Percentiles rank a stretch among this genome's conserved stretches.
Evolutionary conservation across 1,140 invertebrate species (phyloP).

Genomic region (Archegozetes longisetosus): DNA sequence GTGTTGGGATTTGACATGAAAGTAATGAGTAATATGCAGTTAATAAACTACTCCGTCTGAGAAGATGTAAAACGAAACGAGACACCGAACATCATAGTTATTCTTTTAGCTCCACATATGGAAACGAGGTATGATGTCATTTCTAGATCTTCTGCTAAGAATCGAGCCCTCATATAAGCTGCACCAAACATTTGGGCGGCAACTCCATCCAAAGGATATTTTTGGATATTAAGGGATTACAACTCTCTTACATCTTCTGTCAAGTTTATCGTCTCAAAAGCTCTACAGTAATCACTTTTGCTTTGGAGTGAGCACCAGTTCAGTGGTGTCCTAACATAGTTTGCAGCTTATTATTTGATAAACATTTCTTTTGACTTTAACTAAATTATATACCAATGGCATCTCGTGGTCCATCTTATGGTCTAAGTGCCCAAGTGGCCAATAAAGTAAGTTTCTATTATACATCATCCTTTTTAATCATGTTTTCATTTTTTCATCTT

Average conservation of each 20-base stretch:
- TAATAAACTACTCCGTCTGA: too few relatives aligned
- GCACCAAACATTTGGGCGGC: not conserved
- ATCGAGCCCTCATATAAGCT: not conserved
- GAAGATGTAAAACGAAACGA: too few relatives aligned
- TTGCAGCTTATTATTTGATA: too few relatives aligned
- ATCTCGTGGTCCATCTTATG: conserved; percentile 24
- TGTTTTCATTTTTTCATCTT: not conserved
- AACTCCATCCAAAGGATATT: not conserved
- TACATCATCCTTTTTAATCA: too few relatives aligned
- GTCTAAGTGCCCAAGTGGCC: conserved; percentile 25
- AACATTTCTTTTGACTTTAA: too few relatives aligned
- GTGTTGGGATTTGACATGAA: too few relatives aligned
- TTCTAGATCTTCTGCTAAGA: not conserved
- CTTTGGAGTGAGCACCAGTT: too few relatives aligned
- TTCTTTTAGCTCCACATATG: not conserved
- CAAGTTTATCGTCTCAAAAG: too few relatives aligned
- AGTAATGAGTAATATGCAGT: too few relatives aligned
- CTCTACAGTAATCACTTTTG: too few relatives aligned
- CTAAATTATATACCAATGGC: conserved; percentile 19
- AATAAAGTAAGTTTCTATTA: conserved; percentile 24
- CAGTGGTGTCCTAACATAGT: too few relatives aligned
- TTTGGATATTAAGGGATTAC: not conserved
- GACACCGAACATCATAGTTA: too few relatives aligned
- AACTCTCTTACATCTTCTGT: not conserved
- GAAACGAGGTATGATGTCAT: not conserved